Evolutionary conservation across 2,113 vertebrate genomes (phyloP).

Genomic region (Oryzias curvinotus): DNA sequence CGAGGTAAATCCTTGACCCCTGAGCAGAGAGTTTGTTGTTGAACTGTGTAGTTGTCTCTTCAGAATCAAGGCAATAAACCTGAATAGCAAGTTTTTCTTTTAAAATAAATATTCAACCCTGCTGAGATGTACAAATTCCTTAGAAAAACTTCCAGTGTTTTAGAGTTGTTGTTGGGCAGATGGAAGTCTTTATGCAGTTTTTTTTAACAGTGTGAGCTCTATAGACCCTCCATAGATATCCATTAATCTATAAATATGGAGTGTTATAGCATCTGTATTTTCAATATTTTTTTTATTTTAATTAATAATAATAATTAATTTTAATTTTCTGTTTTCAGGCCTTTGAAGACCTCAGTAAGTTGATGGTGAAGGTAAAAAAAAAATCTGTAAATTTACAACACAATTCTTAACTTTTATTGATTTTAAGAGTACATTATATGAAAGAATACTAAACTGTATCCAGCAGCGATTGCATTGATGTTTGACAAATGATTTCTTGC

Average conservation of each 20-base stretch:
- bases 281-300: conserved; percentile 14
- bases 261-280: conserved; percentile 39
- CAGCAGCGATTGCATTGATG: background rate
- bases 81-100: background rate
- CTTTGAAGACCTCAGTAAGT: conserved; percentile 96
- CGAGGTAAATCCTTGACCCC: conserved; percentile 78
- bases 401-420: background rate
- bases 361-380: conserved; percentile 93
- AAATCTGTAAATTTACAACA: background rate
- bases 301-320: conserved; percentile 3
- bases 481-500: conserved; percentile 11
- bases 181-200: too few relatives aligned
- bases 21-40: background rate
- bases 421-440: conserved; percentile 1
- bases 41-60: background rate
- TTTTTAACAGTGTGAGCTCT: too few relatives aligned
- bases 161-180: too few relatives aligned
- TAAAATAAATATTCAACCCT: conserved; percentile 6
- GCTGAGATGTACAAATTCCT: too few relatives aligned
- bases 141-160: too few relatives aligned
- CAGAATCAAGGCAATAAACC: background rate
- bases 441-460: background rate
- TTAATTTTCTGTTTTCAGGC: conserved; percentile 76
- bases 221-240: too few relatives aligned
- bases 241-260: conserved; percentile 10